Evolutionary conservation across 2,797 vertebrate genomes (phyloP).

Genomic region (Etheostoma perlongum): DNA sequence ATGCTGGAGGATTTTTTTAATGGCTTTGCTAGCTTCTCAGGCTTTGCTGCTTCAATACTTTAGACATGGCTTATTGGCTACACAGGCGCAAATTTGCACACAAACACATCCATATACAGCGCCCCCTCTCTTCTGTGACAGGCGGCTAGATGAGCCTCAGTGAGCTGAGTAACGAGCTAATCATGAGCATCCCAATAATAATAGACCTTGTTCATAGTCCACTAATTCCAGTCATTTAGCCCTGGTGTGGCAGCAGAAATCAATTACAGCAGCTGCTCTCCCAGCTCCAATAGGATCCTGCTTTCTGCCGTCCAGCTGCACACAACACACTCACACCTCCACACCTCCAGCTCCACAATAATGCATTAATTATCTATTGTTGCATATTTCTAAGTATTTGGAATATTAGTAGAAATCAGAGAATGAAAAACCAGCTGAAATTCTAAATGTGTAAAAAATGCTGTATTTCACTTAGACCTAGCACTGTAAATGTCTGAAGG

Average conservation of each 20-base stretch:
- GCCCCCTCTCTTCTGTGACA: constrained; percentile 47
- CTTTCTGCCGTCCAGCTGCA: constrained; percentile 44
- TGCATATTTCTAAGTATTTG: neutral
- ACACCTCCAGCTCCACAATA: neutral
- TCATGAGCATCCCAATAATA: constrained; percentile 79
- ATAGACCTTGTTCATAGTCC: constrained; percentile 78
- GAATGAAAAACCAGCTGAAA: neutral
- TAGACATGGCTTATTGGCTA: constrained; percentile 46
- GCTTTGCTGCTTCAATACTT: constrained; percentile 33
- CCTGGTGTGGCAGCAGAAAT: constrained; percentile 71
- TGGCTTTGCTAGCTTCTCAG: constrained; percentile 25
- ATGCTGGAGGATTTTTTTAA: constrained; percentile 34
- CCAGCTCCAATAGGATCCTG: constrained; percentile 22
- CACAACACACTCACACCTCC: constrained; percentile 23
- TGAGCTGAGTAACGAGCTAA: constrained; percentile 79
- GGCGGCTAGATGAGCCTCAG: constrained; percentile 62
- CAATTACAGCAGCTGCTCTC: constrained; percentile 74
- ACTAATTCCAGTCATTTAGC: constrained; percentile 76
- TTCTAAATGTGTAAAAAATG: neutral
- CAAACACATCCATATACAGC: constrained; percentile 29
- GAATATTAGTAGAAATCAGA: neutral
- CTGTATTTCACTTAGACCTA: no score
- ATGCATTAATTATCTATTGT: neutral
- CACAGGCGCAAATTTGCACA: constrained; percentile 41
- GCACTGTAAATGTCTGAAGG: no score